A percentile compares a stretch with the other conserved stretches of the same genome.
Conservation (phyloP, 2,113 vertebrate species). For the Menura novaehollandiae region DNA sequence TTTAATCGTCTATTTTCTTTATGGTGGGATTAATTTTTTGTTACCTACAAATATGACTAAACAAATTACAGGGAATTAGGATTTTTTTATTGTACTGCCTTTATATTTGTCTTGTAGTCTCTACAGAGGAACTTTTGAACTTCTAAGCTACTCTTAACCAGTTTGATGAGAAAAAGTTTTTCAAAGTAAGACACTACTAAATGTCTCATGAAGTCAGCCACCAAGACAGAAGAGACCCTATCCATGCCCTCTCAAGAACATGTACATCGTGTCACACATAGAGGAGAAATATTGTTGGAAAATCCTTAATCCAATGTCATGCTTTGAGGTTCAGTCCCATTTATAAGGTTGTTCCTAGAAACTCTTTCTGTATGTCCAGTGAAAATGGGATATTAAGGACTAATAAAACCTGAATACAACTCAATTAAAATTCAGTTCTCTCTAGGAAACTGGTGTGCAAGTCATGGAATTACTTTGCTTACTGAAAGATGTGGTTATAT, state of each 20-base stretch:
- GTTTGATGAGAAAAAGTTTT: neutral
- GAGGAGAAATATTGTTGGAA: neutral
- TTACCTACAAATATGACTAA: neutral
- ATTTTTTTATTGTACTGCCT: neutral
- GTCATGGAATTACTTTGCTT: neutral
- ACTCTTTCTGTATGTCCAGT: neutral
- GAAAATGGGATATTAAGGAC: neutral
- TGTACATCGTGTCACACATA: accelerated
- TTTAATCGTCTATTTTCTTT: neutral
- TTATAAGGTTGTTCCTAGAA: neutral
- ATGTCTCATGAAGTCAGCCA: neutral
- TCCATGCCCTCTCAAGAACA: neutral
- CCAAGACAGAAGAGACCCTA: neutral
- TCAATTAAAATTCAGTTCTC: neutral
- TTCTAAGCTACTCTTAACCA: neutral
- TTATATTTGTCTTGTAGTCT: neutral
- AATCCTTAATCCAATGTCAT: neutral
- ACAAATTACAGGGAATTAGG: neutral
- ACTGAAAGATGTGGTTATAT: neutral
- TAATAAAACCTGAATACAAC: neutral
- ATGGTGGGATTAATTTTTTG: neutral
- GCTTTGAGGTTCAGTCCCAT: neutral
- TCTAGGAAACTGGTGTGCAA: neutral
- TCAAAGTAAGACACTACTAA: neutral
- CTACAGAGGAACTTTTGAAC: neutral